Evolutionary conservation across 2,113 vertebrate genomes (phyloP).

Genomic region (Myodes glareolus): DNA sequence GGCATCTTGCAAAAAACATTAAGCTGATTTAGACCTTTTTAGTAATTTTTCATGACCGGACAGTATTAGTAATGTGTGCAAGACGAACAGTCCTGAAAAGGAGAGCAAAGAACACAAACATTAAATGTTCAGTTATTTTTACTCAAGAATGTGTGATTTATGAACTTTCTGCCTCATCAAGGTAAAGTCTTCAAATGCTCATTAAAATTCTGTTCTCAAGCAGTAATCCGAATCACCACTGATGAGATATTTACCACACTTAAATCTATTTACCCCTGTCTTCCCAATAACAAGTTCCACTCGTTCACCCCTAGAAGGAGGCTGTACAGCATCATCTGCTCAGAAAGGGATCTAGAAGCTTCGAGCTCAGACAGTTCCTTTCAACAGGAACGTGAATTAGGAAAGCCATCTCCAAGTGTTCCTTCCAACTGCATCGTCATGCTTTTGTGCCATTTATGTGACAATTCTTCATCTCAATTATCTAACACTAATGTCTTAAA

Average conservation of each 20-base stretch:
- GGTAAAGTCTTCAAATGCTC: slow-evolving; percentile 38
- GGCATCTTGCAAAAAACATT: slow-evolving; percentile 9
- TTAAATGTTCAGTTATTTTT: slow-evolving; percentile 34
- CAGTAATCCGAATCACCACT: not conserved
- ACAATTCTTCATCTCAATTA: slow-evolving; percentile 34
- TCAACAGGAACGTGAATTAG: not conserved
- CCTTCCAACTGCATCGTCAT: not conserved
- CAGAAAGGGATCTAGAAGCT: not conserved
- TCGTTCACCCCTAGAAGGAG: not conserved
- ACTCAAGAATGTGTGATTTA: slow-evolving; percentile 49
- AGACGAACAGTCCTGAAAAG: not conserved
- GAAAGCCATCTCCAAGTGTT: not conserved
- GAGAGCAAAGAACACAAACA: not conserved
- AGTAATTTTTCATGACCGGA: slow-evolving; percentile 47
- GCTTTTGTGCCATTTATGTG: not conserved
- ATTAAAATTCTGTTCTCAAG: slow-evolving; percentile 54
- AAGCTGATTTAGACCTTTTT: not conserved
- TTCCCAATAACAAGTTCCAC: not conserved
- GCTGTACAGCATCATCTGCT: not conserved
- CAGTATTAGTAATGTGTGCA: slow-evolving; percentile 43
- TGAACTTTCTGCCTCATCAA: not conserved
- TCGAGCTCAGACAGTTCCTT: slow-evolving; percentile 7
- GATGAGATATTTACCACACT: not conserved
- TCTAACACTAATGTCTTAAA: not conserved
- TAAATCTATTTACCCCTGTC: slow-evolving; percentile 6